Conservation (phyloP, 2,113 vertebrate species). For the Lepus americanus region DNA sequence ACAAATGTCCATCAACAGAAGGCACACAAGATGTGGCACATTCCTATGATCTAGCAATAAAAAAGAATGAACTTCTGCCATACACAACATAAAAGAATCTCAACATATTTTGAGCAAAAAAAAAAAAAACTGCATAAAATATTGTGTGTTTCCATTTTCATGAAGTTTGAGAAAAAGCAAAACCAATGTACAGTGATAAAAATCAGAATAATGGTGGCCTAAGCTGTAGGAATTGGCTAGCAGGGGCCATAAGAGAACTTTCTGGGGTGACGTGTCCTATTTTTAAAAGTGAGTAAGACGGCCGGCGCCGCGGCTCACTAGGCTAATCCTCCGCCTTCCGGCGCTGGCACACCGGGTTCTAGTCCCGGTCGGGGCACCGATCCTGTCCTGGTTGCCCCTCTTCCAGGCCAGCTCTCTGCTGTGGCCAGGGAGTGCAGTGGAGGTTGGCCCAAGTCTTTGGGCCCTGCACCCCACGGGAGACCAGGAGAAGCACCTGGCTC, state of each 20-base stretch:
- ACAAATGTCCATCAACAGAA: not conserved
- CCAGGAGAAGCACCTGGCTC: too few relatives aligned
- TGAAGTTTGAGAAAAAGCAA: not conserved
- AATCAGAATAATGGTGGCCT: not conserved
- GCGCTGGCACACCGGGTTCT: too few relatives aligned
- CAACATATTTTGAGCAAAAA: constrained; percentile 49
- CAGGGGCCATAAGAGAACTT: not conserved
- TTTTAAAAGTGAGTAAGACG: not conserved
- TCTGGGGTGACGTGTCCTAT: not conserved
- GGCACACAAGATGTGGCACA: not conserved
- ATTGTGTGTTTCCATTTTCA: not conserved
- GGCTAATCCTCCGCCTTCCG: too few relatives aligned
- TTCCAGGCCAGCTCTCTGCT: too few relatives aligned
- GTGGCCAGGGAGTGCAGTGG: too few relatives aligned
- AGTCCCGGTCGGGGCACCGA: too few relatives aligned
- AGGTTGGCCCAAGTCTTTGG: too few relatives aligned
- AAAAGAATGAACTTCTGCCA: not conserved
- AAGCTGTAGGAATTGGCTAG: not conserved
- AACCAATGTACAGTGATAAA: not conserved
- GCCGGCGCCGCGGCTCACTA: too few relatives aligned
- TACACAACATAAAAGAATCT: not conserved
- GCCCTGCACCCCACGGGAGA: too few relatives aligned
- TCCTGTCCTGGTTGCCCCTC: too few relatives aligned
- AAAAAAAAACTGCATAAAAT: not conserved
- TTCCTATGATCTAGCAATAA: not conserved